These are phyloP conservation scores for Ophraella communa DNA, from an alignment of 2,888 invertebrate species.

Conservation along the genomic window DNA sequence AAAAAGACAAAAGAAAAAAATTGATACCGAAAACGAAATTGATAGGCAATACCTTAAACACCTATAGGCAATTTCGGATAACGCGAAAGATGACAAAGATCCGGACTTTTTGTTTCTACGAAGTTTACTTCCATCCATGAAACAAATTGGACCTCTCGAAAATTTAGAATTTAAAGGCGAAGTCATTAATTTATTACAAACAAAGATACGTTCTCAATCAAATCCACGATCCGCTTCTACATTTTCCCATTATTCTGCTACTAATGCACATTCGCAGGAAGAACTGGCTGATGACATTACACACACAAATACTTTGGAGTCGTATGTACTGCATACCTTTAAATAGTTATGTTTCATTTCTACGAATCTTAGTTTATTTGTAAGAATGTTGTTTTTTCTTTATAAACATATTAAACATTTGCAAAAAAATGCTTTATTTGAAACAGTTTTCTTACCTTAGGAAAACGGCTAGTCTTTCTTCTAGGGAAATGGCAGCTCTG, in stretches of 20 bases:
- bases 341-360: not conserved
- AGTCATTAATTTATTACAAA: not conserved
- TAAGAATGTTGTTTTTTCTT: not conserved
- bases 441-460: not conserved
- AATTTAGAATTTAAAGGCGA: not conserved
- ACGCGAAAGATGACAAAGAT: not conserved
- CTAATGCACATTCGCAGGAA: not conserved
- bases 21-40: not conserved
- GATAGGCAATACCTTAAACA: not conserved
- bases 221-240: no score
- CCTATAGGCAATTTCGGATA: not conserved
- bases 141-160: not conserved
- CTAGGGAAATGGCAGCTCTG: not conserved
- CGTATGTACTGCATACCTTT: not conserved
- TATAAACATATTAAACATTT: not conserved
- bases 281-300: no score
- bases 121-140: not conserved
- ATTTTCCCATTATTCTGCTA: not conserved
- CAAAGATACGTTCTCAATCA: no score
- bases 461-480: not conserved
- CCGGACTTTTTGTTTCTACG: not conserved
- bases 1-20: not conserved
- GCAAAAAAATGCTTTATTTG: not conserved
- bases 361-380: no score
- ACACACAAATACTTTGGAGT: not conserved